Base-by-base conservation (phyloP, 2,888 invertebrate species). In the Pseudococcus jackbeardsleyi region DNA sequence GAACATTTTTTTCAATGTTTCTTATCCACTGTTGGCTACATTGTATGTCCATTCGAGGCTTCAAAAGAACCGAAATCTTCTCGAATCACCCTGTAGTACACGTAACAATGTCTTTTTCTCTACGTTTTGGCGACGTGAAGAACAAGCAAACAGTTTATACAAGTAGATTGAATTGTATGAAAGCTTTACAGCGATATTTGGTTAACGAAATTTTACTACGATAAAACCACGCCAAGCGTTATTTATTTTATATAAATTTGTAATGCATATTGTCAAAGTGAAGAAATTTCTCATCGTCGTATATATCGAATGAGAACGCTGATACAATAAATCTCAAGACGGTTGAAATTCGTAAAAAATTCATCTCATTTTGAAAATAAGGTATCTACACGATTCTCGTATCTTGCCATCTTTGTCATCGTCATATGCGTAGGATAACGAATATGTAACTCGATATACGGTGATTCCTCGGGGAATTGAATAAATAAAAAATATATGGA, bases 191-290 rank as follows among this genome's bases (percentile, higher is more conserved):
- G 2, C 50, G 68, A 33, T 72, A 33, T 72, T 72, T 72, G 39
- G 33, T 72, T 33, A 33, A 72, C 33, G 33, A 72, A 72, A 72
- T 72, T 72, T 72, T 33, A 72, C 15, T 17, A 72, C 6, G 3
- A 72, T 9, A 9, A 22, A 22, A 22, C 22, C 64, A 64, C 12
- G 12, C 64, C 5, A 9, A 64, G 22, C 22, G 64, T 72, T 72
- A 72, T 72, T 72, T 72, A 72, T 72, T 72, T 72, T 72, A 72
- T 72, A 72, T 64, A 64, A 64, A 64, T 72, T 72, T 72, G 72
- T 33, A 72, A 72, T 72, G 72, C 72, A 72, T 33, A 72, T 72
- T 72, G 72, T 33, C 72, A 72, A 33, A 33, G 72, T 11, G 64
- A 1, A 12, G 64, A 64, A 64, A 22, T 64, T 64, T 64, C 64